Evolutionary conservation across 2,888 invertebrate genomes (phyloP).

Genomic region (Microctonus hyperodae): DNA sequence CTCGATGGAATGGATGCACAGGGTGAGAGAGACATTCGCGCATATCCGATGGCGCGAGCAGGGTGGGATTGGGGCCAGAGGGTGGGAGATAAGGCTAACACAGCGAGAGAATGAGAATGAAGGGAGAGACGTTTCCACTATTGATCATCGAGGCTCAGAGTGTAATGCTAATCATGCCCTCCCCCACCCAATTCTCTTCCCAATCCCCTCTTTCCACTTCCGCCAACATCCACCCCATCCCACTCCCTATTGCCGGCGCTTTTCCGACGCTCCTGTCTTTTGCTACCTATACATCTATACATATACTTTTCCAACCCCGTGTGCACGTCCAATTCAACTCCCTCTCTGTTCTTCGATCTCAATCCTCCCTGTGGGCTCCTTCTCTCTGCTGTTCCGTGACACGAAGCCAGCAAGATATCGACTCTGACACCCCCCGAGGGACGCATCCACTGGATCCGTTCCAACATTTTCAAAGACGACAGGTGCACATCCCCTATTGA

Average conservation of each 20-base stretch:
- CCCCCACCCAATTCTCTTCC: conserved; percentile 42
- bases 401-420: conserved; percentile 59
- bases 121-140: conserved; percentile 63
- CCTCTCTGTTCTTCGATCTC: conserved; percentile 37
- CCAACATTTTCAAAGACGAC: conserved; percentile 19
- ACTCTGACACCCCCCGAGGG: conserved; percentile 54
- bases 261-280: conserved; percentile 45
- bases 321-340: conserved; percentile 32
- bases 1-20: neutral
- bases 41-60: conserved; percentile 54
- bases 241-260: conserved; percentile 39
- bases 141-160: conserved; percentile 64
- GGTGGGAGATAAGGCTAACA: conserved; percentile 60
- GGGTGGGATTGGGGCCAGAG: conserved; percentile 41
- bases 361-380: conserved; percentile 40
- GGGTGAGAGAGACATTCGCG: conserved; percentile 59
- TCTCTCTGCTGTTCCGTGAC: conserved; percentile 48
- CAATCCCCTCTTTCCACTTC: conserved; percentile 29
- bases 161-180: conserved; percentile 64
- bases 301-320: conserved; percentile 8
- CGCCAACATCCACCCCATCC: conserved; percentile 30
- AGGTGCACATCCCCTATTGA: conserved; percentile 20
- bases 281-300: conserved; percentile 24
- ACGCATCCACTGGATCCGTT: conserved; percentile 42
- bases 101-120: conserved; percentile 61